Evolutionary conservation across 1,140 invertebrate genomes (phyloP), one percentile per base, ranked within the genome.

Genomic region (Paralvinella palmiformis): DNA sequence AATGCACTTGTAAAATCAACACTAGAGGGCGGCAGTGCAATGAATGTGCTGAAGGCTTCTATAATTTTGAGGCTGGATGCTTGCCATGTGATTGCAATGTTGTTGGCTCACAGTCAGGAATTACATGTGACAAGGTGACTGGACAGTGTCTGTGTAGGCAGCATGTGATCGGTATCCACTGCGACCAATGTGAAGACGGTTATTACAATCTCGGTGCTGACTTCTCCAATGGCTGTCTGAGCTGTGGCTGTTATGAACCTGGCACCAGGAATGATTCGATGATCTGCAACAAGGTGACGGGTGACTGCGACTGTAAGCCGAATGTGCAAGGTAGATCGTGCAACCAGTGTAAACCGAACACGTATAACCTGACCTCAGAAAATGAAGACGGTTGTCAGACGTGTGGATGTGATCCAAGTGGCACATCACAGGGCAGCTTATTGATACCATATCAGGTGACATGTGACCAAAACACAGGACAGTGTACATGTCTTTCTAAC

Each of bases 401-500:
- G 84, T 86, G 79, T 73, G 62, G 75, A 15, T 81, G 79, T 71
- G 77, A 79, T 68, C 63, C 68, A 0, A 67, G 70, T 1, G 73
- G 75, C 6, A 74, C 71, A 6, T 60, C 73, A 48, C 58, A 61
- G 37, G 69, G 71, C 6, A 58, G 69, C 58, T 27, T 22, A 13
- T 20, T 20, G 10, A 36, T n/a, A 22, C 58, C 22, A 22, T 41
- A 35, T 27, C 24, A 41, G 50, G 33, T 72, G 17, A 50, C 71
- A 15, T 99, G 96, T 76, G 86, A 99, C 75, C 86, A 78, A 86
- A 83, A 79, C 83, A 88, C 71, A 62, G 96, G 96, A 0, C 90
- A 93, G 75, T 98, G 96, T 82, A 83, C 88, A 3, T 99, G 96
- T 79, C 88, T 88, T 77, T 83, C 85, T 36, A 93, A 93, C 29